These are phyloP conservation scores for Catostomus latipinnis DNA, from an alignment of 2,797 vertebrate genomes.

Conservation along the genomic window DNA sequence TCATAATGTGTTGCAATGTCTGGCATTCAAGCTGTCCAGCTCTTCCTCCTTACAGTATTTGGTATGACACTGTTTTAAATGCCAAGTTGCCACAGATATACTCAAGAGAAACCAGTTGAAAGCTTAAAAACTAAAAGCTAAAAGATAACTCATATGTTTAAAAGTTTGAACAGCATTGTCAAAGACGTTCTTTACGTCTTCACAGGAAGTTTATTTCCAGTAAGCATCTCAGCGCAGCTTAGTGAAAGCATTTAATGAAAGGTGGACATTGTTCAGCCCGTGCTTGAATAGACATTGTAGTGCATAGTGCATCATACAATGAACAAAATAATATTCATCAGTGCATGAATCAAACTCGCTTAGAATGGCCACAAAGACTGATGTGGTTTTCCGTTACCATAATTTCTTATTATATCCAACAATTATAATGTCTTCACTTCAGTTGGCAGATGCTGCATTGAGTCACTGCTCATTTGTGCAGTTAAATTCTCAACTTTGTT, in stretches of 20 bases:
- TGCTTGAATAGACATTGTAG: too few species aligned
- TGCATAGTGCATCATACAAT: too few species aligned
- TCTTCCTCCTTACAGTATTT: not conserved
- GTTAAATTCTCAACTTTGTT: too few species aligned
- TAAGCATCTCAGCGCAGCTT: not conserved
- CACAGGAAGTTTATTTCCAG: not conserved
- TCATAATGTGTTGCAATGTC: not conserved
- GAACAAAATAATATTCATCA: too few species aligned
- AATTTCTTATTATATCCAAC: too few species aligned
- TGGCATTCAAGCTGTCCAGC: not conserved
- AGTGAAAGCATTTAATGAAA: not conserved
- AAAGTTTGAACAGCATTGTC: conserved; percentile 12
- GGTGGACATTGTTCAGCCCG: not conserved
- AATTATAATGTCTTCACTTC: too few species aligned
- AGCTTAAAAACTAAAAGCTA: conserved; percentile 10
- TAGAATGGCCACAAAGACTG: too few species aligned
- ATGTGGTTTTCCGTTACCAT: too few species aligned
- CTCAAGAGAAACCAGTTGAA: conserved; percentile 18
- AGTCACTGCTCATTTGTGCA: too few species aligned
- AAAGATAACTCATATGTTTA: not conserved
- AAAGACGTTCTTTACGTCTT: not conserved
- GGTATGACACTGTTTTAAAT: conserved; percentile 1
- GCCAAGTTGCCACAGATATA: conserved; percentile 22
- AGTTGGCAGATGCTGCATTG: too few species aligned
- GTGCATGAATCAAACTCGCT: too few species aligned